Percentiles rank a stretch among this genome's conserved stretches.
Evolutionary conservation across 1,140 invertebrate species (phyloP).

Genomic region (Varroa destructor): DNA sequence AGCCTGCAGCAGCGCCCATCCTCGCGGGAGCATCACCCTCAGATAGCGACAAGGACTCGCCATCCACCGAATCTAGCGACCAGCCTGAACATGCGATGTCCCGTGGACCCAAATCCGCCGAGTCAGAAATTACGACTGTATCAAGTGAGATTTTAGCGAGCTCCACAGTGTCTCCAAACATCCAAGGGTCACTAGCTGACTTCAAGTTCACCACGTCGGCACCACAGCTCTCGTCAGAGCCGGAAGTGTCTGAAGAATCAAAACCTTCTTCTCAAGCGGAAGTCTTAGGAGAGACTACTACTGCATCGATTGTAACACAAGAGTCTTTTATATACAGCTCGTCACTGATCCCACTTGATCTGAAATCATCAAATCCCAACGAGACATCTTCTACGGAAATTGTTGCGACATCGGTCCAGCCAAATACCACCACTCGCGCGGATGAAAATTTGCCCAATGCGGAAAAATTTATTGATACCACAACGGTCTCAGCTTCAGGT

Average conservation of each 20-base stretch:
- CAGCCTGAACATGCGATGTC: not conserved
- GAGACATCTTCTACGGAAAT: not conserved
- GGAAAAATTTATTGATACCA: not conserved
- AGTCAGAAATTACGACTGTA: constrained; percentile 2
- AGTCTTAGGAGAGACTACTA: not conserved
- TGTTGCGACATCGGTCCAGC: not conserved
- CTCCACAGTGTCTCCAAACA: too few relatives aligned
- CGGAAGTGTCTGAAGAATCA: constrained; percentile 6
- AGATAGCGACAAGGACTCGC: not conserved
- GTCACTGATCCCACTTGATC: not conserved
- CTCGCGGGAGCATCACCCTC: not conserved
- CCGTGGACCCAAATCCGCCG: not conserved
- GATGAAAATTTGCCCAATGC: constrained; percentile 14
- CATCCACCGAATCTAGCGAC: not conserved
- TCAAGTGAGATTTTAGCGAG: too few relatives aligned
- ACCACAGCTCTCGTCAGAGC: not conserved
- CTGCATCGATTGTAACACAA: not conserved
- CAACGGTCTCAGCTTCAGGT: not conserved
- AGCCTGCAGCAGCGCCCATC: not conserved
- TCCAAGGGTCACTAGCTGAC: too few relatives aligned
- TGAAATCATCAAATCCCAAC: not conserved
- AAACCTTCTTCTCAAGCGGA: not conserved
- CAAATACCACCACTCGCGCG: not conserved
- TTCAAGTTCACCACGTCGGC: too few relatives aligned
- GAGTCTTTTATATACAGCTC: not conserved